These are phyloP conservation scores for Platynereis dumerilii DNA, from an alignment of 2,888 invertebrate genomes.

Conservation along the genomic window DNA sequence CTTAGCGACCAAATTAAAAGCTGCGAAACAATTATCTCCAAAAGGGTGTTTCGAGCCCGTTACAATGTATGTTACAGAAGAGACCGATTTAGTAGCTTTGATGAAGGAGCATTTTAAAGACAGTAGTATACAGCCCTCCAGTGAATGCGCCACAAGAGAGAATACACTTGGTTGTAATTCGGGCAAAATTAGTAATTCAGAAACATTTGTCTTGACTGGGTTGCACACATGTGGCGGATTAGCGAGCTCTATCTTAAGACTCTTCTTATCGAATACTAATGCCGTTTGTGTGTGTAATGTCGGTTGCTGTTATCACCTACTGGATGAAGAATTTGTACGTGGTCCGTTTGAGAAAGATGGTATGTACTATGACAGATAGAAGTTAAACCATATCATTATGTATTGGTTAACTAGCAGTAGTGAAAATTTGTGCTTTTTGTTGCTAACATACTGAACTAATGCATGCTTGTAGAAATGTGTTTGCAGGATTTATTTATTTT, in stretches of 20 bases:
- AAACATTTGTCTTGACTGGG: conserved; percentile 67
- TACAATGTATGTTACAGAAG: conserved; percentile 25
- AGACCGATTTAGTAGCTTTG: conserved; percentile 23
- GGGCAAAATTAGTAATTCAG: no score
- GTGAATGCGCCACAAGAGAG: no score
- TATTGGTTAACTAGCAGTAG: no score
- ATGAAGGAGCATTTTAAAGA: conserved; percentile 7
- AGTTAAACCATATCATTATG: no score
- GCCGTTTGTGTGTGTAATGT: conserved; percentile 77
- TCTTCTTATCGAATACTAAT: conserved; percentile 69
- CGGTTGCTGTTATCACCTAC: conserved; percentile 88
- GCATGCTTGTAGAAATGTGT: no score
- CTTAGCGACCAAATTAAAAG: neutral
- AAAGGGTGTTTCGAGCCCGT: conserved; percentile 14
- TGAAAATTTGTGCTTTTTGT: no score
- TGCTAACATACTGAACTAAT: no score
- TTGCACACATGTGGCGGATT: conserved; percentile 90
- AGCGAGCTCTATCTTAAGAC: conserved; percentile 74
- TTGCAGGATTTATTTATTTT: no score
- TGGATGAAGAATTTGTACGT: conserved; percentile 62
- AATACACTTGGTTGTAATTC: no score
- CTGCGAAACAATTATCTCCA: conserved; percentile 2
- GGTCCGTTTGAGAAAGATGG: conserved; percentile 26
- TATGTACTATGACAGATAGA: conserved; percentile 4
- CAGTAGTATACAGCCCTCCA: neutral